Conservation (phyloP, 1,140 invertebrate genomes). For the Drosophila lacteicornis region DNA sequence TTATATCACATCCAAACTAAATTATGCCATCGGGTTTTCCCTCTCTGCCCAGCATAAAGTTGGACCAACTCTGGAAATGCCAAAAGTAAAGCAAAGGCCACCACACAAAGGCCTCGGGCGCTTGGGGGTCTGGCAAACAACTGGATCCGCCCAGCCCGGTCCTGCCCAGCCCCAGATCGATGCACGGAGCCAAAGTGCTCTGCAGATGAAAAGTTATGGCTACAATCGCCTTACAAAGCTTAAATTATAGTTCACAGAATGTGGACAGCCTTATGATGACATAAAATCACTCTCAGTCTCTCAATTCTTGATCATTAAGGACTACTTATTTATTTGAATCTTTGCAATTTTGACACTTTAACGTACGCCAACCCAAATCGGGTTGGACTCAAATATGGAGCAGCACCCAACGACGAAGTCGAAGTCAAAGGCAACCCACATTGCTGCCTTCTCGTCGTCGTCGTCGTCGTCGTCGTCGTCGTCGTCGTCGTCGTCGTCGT, state of each 20-base stretch:
- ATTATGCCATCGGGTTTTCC: neutral
- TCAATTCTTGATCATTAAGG: neutral
- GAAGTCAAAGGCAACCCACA: slow-evolving; percentile 12
- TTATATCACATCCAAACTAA: neutral
- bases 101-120: slow-evolving; percentile 24
- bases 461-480: no score
- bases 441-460: neutral
- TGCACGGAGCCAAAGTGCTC: neutral
- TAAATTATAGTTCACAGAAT: slow-evolving; percentile 7
- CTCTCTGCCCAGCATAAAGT: neutral
- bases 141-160: slow-evolving; percentile 23
- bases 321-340: neutral
- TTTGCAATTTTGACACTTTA: neutral
- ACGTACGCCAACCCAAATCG: neutral
- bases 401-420: slow-evolving; percentile 4
- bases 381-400: slow-evolving; percentile 20
- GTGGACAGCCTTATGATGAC: slow-evolving; percentile 19
- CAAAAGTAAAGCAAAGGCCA: slow-evolving; percentile 63
- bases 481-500: neutral
- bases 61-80: slow-evolving; percentile 38
- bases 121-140: slow-evolving; percentile 13
- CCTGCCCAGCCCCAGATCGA: slow-evolving; percentile 9
- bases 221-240: slow-evolving; percentile 29
- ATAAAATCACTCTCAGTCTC: slow-evolving; percentile 9
- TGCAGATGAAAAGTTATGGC: slow-evolving; percentile 42